A percentile compares a stretch with the other conserved stretches of the same genome.
Evolutionary conservation across 2,113 vertebrate genomes (phyloP).

Genomic region (Ondatra zibethicus): DNA sequence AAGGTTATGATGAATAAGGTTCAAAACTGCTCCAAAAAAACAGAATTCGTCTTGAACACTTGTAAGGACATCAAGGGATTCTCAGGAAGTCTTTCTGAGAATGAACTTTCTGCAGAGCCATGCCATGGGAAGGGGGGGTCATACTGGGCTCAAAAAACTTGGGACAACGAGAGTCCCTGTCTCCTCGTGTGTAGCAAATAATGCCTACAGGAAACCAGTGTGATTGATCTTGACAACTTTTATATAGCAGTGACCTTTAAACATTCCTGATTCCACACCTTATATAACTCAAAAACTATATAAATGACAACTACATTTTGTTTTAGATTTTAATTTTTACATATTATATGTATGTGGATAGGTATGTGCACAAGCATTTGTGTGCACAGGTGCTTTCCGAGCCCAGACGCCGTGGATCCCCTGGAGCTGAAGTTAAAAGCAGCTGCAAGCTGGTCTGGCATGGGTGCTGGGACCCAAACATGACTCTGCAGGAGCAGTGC

Average conservation of each 20-base stretch:
- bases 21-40: neutral
- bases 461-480: neutral
- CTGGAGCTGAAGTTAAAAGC: neutral
- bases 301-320: neutral
- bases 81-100: neutral
- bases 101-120: neutral
- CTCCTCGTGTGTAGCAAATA: neutral
- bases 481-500: neutral
- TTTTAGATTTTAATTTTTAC: neutral
- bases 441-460: neutral
- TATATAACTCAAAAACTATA: neutral
- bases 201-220: neutral
- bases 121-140: neutral
- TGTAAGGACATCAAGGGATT: neutral
- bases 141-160: neutral
- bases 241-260: neutral
- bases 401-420: neutral
- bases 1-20: neutral
- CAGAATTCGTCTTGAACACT: neutral
- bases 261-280: neutral
- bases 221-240: neutral
- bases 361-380: neutral
- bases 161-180: neutral
- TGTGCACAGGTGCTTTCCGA: neutral
- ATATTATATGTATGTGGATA: neutral